These are phyloP conservation scores for Tachyglossus aculeatus DNA, from an alignment of 2,797 vertebrate genomes.

Conservation along the genomic window DNA sequence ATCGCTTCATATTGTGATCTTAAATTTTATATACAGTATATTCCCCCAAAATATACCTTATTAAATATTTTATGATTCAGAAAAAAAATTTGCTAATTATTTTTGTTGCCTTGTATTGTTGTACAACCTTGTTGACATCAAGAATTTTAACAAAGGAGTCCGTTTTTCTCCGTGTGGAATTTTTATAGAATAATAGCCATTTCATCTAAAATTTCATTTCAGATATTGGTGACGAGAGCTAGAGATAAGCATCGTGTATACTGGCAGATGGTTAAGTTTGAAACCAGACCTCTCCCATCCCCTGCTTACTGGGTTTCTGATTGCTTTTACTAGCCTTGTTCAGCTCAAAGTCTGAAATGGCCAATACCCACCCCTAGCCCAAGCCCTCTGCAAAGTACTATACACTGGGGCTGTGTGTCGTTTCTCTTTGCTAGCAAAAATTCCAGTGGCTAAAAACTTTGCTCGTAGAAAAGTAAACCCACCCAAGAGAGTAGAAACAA, in stretches of 20 bases:
- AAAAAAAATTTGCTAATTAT: constrained; percentile 67
- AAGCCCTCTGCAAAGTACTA: background rate
- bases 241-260: background rate
- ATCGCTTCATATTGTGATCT: constrained; percentile 97
- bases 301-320: background rate
- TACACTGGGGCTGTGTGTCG: background rate
- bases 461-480: too few species aligned
- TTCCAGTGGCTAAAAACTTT: too few species aligned
- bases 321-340: background rate
- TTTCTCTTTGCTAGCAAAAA: background rate
- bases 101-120: constrained; percentile 62
- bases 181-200: constrained; percentile 1
- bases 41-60: constrained; percentile 91
- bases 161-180: constrained; percentile 24
- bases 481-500: too few species aligned
- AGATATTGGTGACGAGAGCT: constrained; percentile 17
- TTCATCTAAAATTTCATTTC: constrained; percentile 9
- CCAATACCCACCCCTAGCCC: too few species aligned
- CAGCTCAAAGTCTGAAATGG: background rate
- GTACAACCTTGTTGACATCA: constrained; percentile 9
- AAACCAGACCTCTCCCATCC: constrained; percentile 11
- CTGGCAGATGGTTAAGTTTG: background rate
- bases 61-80: constrained; percentile 99
- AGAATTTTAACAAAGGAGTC: constrained; percentile 4
- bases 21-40: constrained; percentile 99